Conservation (phyloP, 2,888 invertebrate genomes). For the Itoplectis maculator region DNA sequence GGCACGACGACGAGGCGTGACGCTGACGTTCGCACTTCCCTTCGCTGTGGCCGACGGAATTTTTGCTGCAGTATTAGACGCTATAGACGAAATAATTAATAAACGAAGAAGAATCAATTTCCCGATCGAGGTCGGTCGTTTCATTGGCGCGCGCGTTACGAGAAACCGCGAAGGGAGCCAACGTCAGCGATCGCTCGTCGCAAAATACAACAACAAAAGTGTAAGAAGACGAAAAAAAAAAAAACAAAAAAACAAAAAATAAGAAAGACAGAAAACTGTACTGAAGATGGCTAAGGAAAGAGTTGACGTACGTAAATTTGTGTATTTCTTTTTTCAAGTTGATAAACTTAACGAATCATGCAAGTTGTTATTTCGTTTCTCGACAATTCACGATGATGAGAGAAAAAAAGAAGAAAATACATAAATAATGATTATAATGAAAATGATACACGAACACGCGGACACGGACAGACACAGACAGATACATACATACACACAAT, state of each 20-base stretch:
- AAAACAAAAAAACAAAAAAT: slow-evolving; percentile 58
- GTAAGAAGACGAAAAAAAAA: slow-evolving; percentile 45
- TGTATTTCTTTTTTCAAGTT: slow-evolving; percentile 80
- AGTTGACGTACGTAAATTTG: slow-evolving; percentile 79
- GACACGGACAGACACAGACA: slow-evolving; percentile 71
- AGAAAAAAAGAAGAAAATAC: slow-evolving; percentile 3
- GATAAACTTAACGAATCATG: slow-evolving; percentile 74
- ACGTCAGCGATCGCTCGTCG: slow-evolving; percentile 2
- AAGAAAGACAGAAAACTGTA: slow-evolving; percentile 42
- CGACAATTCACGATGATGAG: slow-evolving; percentile 50
- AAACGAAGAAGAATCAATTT: background rate
- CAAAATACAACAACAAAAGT: slow-evolving; percentile 13
- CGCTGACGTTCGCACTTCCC: background rate
- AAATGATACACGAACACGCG: slow-evolving; percentile 74
- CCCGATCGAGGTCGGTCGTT: background rate
- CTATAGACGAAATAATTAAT: slow-evolving; percentile 3
- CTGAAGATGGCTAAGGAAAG: slow-evolving; percentile 42
- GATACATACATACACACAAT: slow-evolving; percentile 74
- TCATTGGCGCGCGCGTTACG: background rate
- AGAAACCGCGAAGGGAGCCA: background rate
- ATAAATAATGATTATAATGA: background rate
- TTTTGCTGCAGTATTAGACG: slow-evolving; percentile 1
- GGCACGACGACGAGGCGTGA: slow-evolving; percentile 10
- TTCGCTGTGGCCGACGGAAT: slow-evolving; percentile 1
- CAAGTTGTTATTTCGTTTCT: slow-evolving; percentile 53